A percentile compares a stretch with the other conserved stretches of the same genome.
Evolutionary conservation across 2,888 invertebrate species (phyloP).

Genomic region (Lissocephala sabroskyi): DNA sequence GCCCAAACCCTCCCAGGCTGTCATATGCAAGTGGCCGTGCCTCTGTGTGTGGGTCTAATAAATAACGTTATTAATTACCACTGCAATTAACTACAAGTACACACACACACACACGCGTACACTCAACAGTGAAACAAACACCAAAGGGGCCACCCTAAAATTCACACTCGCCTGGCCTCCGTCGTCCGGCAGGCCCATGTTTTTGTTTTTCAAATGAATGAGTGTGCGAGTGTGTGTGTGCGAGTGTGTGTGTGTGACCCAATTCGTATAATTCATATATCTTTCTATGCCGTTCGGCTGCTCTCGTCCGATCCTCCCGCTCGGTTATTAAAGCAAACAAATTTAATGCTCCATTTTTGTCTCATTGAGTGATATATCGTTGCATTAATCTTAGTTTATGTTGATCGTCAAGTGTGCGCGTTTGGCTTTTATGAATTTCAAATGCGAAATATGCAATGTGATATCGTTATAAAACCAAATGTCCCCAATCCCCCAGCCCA

Average conservation of each 20-base stretch:
- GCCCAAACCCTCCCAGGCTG: background rate
- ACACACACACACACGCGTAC: constrained; percentile 9
- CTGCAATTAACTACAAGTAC: constrained; percentile 66
- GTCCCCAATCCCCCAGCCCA: too few relatives aligned
- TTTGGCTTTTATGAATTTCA: too few relatives aligned
- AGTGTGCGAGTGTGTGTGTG: constrained; percentile 1
- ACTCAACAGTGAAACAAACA: background rate
- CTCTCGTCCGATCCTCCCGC: background rate
- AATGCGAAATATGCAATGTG: constrained; percentile 19
- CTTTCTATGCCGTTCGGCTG: constrained; percentile 15
- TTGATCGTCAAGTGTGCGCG: constrained; percentile 41
- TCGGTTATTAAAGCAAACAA: constrained; percentile 42
- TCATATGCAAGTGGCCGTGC: background rate
- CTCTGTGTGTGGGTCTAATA: constrained; percentile 41
- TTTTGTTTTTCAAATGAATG: background rate
- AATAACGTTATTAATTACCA: constrained; percentile 65
- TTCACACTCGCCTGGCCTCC: too few relatives aligned
- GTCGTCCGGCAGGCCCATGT: too few relatives aligned
- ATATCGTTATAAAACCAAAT: constrained; percentile 16
- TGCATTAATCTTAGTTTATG: constrained; percentile 64
- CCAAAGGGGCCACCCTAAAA: too few relatives aligned
- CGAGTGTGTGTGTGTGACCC: constrained; percentile 37
- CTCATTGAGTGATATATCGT: constrained; percentile 58
- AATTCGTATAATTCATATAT: constrained; percentile 38
- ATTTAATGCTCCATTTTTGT: constrained; percentile 24